A percentile compares a stretch with the other conserved stretches of the same genome.
phyloP scores from a whole-genome alignment of 1,140 invertebrate genomes.

The Drosophila gunungcola region DNA sequence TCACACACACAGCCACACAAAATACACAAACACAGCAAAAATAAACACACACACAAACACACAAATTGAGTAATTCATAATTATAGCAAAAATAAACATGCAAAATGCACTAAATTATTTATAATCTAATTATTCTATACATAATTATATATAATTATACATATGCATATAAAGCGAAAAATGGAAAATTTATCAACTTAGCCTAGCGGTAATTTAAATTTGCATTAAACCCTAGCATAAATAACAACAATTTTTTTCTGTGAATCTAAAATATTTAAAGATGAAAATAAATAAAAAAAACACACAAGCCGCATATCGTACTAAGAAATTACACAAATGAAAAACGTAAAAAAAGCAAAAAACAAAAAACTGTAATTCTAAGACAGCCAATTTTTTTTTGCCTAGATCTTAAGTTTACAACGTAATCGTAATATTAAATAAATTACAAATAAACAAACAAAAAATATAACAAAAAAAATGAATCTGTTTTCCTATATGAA shows the following conservation, averaged over 20 bases:
- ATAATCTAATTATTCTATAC: constrained; percentile 53
- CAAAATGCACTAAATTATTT: constrained; percentile 63
- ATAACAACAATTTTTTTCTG: constrained; percentile 65
- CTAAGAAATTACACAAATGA: constrained; percentile 45
- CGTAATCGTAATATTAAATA: constrained; percentile 54
- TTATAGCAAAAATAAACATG: constrained; percentile 56
- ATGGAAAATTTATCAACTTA: constrained; percentile 41
- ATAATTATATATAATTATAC: constrained; percentile 34
- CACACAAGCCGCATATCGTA: constrained; percentile 54
- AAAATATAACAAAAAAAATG: constrained; percentile 34
- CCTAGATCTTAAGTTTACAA: constrained; percentile 68
- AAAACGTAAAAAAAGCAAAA: constrained; percentile 22
- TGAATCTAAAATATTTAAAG: constrained; percentile 51
- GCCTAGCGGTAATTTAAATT: constrained; percentile 59
- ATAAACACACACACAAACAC: constrained; percentile 8
- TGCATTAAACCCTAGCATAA: constrained; percentile 55
- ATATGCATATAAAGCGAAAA: constrained; percentile 23
- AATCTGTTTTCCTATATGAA: constrained; percentile 45
- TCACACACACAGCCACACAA: constrained; percentile 14
- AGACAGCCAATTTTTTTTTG: constrained; percentile 76
- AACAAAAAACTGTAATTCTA: constrained; percentile 44
- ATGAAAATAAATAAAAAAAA: constrained; percentile 3
- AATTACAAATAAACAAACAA: constrained; percentile 38
- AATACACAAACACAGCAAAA: background rate
- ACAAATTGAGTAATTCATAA: constrained; percentile 54